These are phyloP conservation scores for Dastarcus helophoroides DNA, from an alignment of 2,888 invertebrate species.

Conservation along the genomic window DNA sequence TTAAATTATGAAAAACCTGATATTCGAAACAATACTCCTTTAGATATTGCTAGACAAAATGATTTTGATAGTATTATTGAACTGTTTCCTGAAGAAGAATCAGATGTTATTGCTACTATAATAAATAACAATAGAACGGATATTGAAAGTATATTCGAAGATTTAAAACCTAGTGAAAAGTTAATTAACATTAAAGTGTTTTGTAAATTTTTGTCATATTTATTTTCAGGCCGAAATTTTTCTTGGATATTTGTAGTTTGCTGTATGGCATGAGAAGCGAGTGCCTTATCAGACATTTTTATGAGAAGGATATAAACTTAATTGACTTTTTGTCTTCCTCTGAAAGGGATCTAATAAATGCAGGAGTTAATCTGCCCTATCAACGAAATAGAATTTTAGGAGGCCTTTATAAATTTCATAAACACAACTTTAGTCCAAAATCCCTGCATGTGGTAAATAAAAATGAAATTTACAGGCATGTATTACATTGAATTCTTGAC, in stretches of 20 bases:
- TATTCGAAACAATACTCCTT: constrained; percentile 38
- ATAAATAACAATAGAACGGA: constrained; percentile 11
- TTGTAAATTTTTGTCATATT: constrained; percentile 1
- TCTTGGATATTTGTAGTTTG: constrained; percentile 43
- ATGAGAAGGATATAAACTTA: constrained; percentile 41
- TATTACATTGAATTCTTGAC: constrained; percentile 9
- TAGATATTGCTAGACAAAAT: constrained; percentile 44
- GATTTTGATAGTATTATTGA: constrained; percentile 40
- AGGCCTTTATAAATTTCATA: constrained; percentile 48
- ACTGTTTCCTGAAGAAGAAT: constrained; percentile 36
- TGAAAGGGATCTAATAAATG: constrained; percentile 43
- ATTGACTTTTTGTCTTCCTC: constrained; percentile 45
- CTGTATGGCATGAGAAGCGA: constrained; percentile 51
- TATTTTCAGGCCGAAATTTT: constrained; percentile 39
- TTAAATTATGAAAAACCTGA: constrained; percentile 43
- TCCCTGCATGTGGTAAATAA: constrained; percentile 29
- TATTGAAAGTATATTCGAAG: constrained; percentile 19
- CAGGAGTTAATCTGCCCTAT: constrained; percentile 49
- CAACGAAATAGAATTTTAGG: constrained; percentile 45
- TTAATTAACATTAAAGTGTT: constrained; percentile 10
- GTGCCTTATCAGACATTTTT: constrained; percentile 38
- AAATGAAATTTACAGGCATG: constrained; percentile 35
- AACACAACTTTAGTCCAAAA: constrained; percentile 43
- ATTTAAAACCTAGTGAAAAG: constrained; percentile 15
- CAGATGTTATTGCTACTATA: constrained; percentile 18